Percentiles rank a stretch among this genome's conserved stretches.
phyloP scores from a whole-genome alignment of 1,140 invertebrate species.

The Heliconius eleuchia region DNA sequence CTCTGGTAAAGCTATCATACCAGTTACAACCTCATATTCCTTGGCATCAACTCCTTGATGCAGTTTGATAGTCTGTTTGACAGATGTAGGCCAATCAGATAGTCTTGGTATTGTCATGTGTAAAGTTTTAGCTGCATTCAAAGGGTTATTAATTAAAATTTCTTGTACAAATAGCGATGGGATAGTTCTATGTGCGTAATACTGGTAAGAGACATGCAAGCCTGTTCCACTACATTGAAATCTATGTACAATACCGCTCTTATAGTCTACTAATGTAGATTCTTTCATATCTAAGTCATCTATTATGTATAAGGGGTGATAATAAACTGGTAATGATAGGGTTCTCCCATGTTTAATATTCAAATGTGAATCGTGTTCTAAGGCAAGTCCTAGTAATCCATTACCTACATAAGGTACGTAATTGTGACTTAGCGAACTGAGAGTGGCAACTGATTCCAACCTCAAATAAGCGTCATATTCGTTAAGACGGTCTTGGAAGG shows the following conservation, averaged over 20 bases:
- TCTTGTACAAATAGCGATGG: conserved; percentile 91
- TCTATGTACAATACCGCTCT: conserved; percentile 85
- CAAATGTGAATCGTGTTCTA: conserved; percentile 85
- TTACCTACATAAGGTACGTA: conserved; percentile 91
- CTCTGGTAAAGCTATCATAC: conserved; percentile 76
- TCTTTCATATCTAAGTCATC: conserved; percentile 82
- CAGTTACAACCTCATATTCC: conserved; percentile 82
- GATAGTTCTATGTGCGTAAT: conserved; percentile 90
- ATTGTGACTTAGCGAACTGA: conserved; percentile 78
- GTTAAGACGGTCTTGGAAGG: conserved; percentile 82
- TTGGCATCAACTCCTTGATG: conserved; percentile 79
- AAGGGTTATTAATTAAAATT: conserved; percentile 89
- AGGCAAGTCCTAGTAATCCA: conserved; percentile 86
- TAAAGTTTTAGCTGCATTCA: conserved; percentile 81
- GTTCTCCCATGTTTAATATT: conserved; percentile 87
- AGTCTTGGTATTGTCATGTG: conserved; percentile 77
- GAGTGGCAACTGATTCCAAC: conserved; percentile 80
- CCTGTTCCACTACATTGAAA: conserved; percentile 85
- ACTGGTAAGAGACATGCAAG: conserved; percentile 85
- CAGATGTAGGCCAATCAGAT: conserved; percentile 80
- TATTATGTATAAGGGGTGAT: conserved; percentile 87
- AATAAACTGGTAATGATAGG: conserved; percentile 86
- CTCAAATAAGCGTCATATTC: conserved; percentile 87
- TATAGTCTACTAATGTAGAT: conserved; percentile 85
- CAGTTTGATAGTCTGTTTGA: conserved; percentile 79